phyloP scores from a whole-genome alignment of 2,797 vertebrate genomes.

The Oryzias dopingdopingensis region DNA sequence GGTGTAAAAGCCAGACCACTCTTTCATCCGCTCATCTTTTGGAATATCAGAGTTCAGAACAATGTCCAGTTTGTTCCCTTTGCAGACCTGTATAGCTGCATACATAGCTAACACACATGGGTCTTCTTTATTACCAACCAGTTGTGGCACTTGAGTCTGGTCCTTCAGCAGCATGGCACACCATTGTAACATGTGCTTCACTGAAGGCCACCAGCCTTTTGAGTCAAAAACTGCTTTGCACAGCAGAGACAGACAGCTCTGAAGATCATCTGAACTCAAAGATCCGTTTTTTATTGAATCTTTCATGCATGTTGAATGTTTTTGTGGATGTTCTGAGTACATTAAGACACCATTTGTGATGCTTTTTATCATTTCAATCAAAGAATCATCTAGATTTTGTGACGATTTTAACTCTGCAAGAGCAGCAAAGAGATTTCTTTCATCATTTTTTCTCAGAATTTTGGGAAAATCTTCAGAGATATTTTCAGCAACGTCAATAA shows the following conservation, averaged over 20 bases:
- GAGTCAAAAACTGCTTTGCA: not conserved
- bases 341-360: slow-evolving; percentile 2
- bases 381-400: not conserved
- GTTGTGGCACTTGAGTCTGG: rapidly evolving
- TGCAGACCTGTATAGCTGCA: slow-evolving; percentile 9
- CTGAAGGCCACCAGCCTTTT: slow-evolving; percentile 23
- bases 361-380: not conserved
- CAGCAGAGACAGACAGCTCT: slow-evolving; percentile 1
- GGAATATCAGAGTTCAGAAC: slow-evolving; percentile 18
- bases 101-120: slow-evolving; percentile 29
- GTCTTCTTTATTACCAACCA: slow-evolving; percentile 13
- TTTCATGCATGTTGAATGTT: rapidly evolving
- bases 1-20: slow-evolving; percentile 33
- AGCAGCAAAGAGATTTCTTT: not conserved
- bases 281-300: not conserved
- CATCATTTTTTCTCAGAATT: slow-evolving; percentile 3
- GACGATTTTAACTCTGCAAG: not conserved
- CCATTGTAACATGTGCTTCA: slow-evolving; percentile 24
- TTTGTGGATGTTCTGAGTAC: not conserved
- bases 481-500: not conserved
- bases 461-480: slow-evolving; percentile 7
- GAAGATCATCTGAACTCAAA: not conserved
- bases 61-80: slow-evolving; percentile 23
- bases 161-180: slow-evolving; percentile 20
- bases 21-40: slow-evolving; percentile 1